These are phyloP conservation scores for Trachymyrmex cornetzi DNA, from an alignment of 1,140 invertebrate species.

Conservation along the genomic window DNA sequence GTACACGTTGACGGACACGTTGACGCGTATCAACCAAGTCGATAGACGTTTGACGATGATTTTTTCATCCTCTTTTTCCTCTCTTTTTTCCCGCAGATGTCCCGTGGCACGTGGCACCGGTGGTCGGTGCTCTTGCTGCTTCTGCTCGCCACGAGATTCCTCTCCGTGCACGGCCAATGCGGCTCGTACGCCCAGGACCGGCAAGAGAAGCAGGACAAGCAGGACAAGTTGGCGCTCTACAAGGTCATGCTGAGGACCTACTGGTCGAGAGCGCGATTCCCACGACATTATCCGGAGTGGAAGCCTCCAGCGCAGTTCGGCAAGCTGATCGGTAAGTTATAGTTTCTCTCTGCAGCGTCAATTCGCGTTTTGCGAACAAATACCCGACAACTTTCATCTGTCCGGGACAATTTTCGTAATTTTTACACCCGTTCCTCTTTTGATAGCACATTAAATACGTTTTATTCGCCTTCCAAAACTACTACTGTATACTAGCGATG, in stretches of 20 bases:
- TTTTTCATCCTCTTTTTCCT: not conserved
- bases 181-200: constrained; percentile 79
- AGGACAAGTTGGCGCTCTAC: constrained; percentile 93
- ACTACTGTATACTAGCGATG: not conserved
- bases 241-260: constrained; percentile 94
- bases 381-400: not conserved
- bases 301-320: constrained; percentile 96
- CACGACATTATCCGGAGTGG: constrained; percentile 97
- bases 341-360: not conserved
- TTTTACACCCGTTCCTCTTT: not conserved
- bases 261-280: constrained; percentile 96
- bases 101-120: constrained; percentile 67
- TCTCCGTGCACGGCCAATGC: constrained; percentile 80
- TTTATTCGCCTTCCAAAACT: not conserved
- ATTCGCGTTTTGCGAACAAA: not conserved
- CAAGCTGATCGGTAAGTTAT: constrained; percentile 93
- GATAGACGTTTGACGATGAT: constrained; percentile 1
- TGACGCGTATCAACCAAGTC: not conserved
- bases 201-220: constrained; percentile 89
- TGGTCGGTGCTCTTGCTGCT: constrained; percentile 75
- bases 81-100: constrained; percentile 61
- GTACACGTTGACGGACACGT: not conserved
- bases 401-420: not conserved
- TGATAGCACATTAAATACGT: too few species aligned
- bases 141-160: constrained; percentile 75